Evolutionary conservation across 2,113 vertebrate genomes (phyloP), one percentile per base, ranked within the genome.

Genomic region (Sinocyclocheilus grahami): DNA sequence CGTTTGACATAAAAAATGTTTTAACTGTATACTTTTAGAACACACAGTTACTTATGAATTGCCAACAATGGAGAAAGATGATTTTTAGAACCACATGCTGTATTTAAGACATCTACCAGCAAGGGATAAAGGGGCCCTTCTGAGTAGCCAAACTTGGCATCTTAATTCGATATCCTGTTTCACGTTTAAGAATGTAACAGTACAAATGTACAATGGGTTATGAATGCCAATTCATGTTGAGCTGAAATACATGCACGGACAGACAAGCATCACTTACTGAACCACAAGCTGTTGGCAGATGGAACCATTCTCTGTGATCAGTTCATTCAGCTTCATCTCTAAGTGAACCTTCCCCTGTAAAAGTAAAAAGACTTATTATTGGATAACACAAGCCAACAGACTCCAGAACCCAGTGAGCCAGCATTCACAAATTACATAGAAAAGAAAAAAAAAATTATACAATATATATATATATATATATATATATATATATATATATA

Each of bases 261-360:
- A 60, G 67, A 87, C 94, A 97, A 95, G 98, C 97, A 96, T 95
- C 92, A 99, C 97, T 92, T 96, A 94, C 91, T 84, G 82, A 42
- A 84, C 82, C 48, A 84, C 69, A 24, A 99, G 95, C 46, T 97
- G 96, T 85, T 98, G 97, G 93, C 97, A 96, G 65, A 96, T 93
- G 60, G 97, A 96, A 92, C 97, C 97, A 80, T 97, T 98, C 87
- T 98, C 97, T 90, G 97, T 97, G 93, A 99, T 99, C 93, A 99
- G 93, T 91, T 99, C 98, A 88, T 98, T 98, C 92, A 99, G 90
- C 90, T 96, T 96, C 95, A 99, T 96, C 94, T 99, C 98, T 89
- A 99, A 95, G 89, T 99, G 98, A 95, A 99, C 98, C 93, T 98
- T 99, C 83, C 98, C 98, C 98, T 99, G 93, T 63, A 82, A 93